These are phyloP conservation scores for Troilus luridus DNA, from an alignment of 2,888 invertebrate genomes.

Conservation along the genomic window DNA sequence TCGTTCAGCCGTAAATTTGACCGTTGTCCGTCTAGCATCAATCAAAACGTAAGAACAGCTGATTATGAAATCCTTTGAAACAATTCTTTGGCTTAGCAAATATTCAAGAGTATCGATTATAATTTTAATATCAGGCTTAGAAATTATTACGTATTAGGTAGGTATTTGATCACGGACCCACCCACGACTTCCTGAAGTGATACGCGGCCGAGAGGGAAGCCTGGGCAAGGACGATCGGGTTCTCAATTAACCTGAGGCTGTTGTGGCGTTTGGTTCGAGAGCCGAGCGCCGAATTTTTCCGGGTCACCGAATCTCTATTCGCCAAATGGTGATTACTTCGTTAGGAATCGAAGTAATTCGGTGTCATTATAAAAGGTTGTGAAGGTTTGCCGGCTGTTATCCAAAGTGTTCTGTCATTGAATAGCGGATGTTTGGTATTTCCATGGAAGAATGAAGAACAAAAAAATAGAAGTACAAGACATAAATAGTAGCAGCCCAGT, in stretches of 20 bases:
- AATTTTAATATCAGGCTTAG: background rate
- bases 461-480: background rate
- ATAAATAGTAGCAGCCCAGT: too few species aligned
- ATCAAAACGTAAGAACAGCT: too few species aligned
- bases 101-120: background rate
- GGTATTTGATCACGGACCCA: background rate
- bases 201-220: background rate
- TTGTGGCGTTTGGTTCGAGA: background rate
- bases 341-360: background rate
- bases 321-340: background rate
- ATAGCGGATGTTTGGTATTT: background rate
- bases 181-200: background rate
- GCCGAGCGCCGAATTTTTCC: background rate
- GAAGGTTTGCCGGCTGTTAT: background rate
- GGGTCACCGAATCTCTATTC: background rate
- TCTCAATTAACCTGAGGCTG: background rate
- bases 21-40: background rate
- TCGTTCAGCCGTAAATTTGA: too few species aligned
- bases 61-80: too few species aligned
- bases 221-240: background rate
- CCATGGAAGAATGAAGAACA: background rate
- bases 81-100: too few species aligned
- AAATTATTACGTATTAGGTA: background rate
- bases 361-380: slow-evolving; percentile 17
- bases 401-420: slow-evolving; percentile 28